Percentiles rank a stretch among this genome's conserved stretches.
Conservation (phyloP, 30 jellyfish, hydroid and myxozoan genomes). For the Pelagia noctiluca region DNA sequence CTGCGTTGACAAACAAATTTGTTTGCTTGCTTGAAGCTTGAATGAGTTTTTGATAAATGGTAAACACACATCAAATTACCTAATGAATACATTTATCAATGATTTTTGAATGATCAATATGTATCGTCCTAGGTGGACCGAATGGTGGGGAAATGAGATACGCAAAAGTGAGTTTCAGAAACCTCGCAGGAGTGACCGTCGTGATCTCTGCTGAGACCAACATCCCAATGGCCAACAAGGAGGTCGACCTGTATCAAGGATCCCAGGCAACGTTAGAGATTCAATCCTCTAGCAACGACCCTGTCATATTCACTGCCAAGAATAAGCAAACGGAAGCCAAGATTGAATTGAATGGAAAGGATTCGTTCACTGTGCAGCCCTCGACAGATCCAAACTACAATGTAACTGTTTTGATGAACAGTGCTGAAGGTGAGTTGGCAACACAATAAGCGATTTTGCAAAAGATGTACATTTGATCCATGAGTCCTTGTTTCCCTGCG, state of each 20-base stretch:
- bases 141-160: conserved; percentile 58
- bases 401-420: conserved; percentile 73
- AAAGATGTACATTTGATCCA: too few species aligned
- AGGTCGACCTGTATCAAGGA: conserved; percentile 89
- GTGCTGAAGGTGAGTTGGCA: conserved; percentile 58
- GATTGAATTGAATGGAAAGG: conserved; percentile 72
- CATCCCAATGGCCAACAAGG: conserved; percentile 90
- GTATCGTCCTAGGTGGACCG: neutral
- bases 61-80: too few species aligned
- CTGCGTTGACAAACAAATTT: too few species aligned
- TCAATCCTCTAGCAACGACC: conserved; percentile 94
- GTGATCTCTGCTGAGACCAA: conserved; percentile 89
- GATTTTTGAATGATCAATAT: too few species aligned
- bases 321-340: conserved; percentile 47
- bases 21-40: too few species aligned
- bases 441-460: too few species aligned
- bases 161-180: conserved; percentile 91
- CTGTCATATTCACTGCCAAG: conserved; percentile 90
- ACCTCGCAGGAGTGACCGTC: conserved; percentile 85
- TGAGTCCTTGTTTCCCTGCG: too few species aligned
- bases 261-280: conserved; percentile 92
- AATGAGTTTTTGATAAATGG: too few species aligned
- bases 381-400: conserved; percentile 68
- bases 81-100: too few species aligned
- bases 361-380: conserved; percentile 79